Base-by-base conservation (phyloP, 1,140 invertebrate species). In the Penaeus vannamei region DNA sequence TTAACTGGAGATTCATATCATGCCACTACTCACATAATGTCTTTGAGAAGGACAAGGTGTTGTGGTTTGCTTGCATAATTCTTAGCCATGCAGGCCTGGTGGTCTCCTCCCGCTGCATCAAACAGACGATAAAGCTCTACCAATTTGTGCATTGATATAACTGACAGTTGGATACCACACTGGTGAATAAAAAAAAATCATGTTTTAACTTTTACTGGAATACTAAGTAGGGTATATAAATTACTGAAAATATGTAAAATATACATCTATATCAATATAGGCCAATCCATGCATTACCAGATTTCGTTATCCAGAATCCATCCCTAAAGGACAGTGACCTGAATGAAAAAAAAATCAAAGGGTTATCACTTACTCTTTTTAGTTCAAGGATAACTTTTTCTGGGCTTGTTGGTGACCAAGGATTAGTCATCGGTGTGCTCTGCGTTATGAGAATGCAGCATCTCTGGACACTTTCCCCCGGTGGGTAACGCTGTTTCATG, bases 41-140 rank as follows among this genome's bases (percentile, higher is more conserved):
- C 87, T 29, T 85, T 84, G 29, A 89, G 87, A 42, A 89, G 87
- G 1, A 89, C 87, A 23, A 89, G 82, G 26, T 89, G 87, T n/a
- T 89, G 87, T 29, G 87, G 82, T 26, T 89, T 89, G 72, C 87
- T 89, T 29, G 87, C 87, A 77, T 89, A 89, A 36, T 89, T 89
- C 60, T 89, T 89, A 8, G 77, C 83, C 17, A 29, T 66, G 29
- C 32, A 64, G 60, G 87, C 80, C 60, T 89, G 87, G 81, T 85
- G 72, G 59, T 89, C 87, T n/a, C 87, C 87, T n/a, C 87, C 87
- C 10, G 87, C 87, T 42, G 87, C 87, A 64, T 89, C 82, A 80
- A 89, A 89, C 23, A 89, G 59, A 2, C 82, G 36, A 59, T 89
- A 89, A 29, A 89, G 76, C 53, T 89, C 87, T 23, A 89, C 87